Conservation (phyloP, 2,797 vertebrate genomes). For the Pseudomugil gertrudae region DNA sequence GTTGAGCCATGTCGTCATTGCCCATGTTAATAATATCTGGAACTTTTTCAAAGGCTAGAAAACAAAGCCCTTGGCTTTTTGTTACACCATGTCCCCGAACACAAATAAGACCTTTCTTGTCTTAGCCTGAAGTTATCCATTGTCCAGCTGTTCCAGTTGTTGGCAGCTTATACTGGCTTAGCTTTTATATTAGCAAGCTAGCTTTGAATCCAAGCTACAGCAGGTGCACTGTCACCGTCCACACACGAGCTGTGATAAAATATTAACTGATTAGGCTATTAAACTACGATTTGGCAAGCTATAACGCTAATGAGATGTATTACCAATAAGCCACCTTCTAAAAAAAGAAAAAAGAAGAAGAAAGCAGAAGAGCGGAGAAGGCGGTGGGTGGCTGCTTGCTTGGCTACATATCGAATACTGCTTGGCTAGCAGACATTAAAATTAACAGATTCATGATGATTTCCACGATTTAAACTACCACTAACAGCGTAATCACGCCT, state of each 20-base stretch:
- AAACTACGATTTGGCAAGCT: background rate
- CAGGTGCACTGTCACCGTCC: constrained; percentile 67
- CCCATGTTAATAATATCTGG: constrained; percentile 38
- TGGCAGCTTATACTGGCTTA: constrained; percentile 45
- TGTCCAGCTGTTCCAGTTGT: constrained; percentile 56
- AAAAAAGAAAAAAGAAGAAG: background rate
- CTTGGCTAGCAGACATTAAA: constrained; percentile 65
- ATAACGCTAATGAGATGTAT: background rate
- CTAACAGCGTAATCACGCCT: background rate
- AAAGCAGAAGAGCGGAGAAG: constrained; percentile 40
- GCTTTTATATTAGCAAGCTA: constrained; percentile 67
- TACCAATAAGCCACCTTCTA: constrained; percentile 3
- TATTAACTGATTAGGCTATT: background rate
- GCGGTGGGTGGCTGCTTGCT: constrained; percentile 63
- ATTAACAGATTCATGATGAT: constrained; percentile 30
- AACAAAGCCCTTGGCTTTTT: background rate
- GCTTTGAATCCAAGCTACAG: constrained; percentile 56
- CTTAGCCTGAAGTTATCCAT: background rate
- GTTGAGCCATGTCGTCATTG: constrained; percentile 73
- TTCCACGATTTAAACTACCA: constrained; percentile 44
- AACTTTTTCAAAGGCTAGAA: constrained; percentile 25
- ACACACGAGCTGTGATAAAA: background rate
- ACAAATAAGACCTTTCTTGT: background rate
- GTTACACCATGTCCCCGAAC: background rate
- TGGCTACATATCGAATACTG: constrained; percentile 59